Percentiles rank a stretch among this genome's conserved stretches.
These are phyloP conservation scores for Leucophenga varia DNA, from an alignment of 1,140 invertebrate species.

Conservation along the genomic window DNA sequence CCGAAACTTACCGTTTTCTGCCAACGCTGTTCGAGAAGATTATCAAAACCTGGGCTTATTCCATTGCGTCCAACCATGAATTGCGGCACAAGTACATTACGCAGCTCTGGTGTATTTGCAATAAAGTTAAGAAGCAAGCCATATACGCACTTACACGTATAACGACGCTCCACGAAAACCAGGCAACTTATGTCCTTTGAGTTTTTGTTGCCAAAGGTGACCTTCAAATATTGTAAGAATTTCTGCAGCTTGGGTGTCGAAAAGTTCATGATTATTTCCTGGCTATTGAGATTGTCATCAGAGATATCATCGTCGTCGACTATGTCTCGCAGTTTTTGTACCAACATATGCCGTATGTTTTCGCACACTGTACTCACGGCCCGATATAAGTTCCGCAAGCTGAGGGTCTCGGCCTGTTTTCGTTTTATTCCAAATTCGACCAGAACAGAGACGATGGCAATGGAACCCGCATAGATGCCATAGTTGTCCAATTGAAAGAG, in stretches of 20 bases:
- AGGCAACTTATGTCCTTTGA: constrained; percentile 68
- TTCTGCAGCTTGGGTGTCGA: constrained; percentile 63
- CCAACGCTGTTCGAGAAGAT: constrained; percentile 40
- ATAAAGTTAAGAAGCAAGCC: constrained; percentile 68
- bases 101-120: constrained; percentile 56
- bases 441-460: constrained; percentile 61
- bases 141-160: constrained; percentile 76
- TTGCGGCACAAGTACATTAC: constrained; percentile 65
- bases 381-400: constrained; percentile 56
- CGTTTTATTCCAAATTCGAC: constrained; percentile 67
- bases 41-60: constrained; percentile 25
- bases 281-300: constrained; percentile 21
- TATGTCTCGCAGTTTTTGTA: constrained; percentile 25
- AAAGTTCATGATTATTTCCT: constrained; percentile 57
- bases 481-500: constrained; percentile 57
- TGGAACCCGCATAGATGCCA: constrained; percentile 64
- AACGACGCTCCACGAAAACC: constrained; percentile 78
- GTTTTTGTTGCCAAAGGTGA: constrained; percentile 50
- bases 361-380: constrained; percentile 53
- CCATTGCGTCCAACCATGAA: constrained; percentile 69
- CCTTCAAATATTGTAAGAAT: constrained; percentile 61
- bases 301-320: constrained; percentile 28
- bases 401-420: constrained; percentile 55
- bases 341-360: constrained; percentile 32
- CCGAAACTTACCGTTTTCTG: constrained; percentile 59